These are phyloP conservation scores for Sebastiscus albofasciatus DNA, from an alignment of 2,797 vertebrate genomes.

Conservation along the genomic window DNA sequence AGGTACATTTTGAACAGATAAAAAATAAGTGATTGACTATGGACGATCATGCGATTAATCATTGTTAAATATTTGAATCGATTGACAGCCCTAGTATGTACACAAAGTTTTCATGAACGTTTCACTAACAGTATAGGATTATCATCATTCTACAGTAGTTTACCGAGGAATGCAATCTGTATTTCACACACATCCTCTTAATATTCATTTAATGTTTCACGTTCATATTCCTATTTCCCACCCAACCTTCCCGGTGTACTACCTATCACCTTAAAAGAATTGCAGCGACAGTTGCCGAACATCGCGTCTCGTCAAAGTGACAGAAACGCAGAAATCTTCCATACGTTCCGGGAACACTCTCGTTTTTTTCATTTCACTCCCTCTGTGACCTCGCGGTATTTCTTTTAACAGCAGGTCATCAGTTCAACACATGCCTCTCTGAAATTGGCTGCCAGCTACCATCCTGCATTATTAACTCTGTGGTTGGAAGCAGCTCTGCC, in stretches of 20 bases:
- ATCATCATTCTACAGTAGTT: neutral
- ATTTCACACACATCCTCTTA: neutral
- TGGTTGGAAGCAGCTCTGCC: slow-evolving; percentile 46
- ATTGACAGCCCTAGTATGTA: neutral
- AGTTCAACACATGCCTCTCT: slow-evolving; percentile 63
- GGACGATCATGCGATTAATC: too few species aligned
- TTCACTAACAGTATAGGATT: neutral
- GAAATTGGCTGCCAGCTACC: slow-evolving; percentile 52
- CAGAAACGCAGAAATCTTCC: neutral
- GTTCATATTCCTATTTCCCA: neutral
- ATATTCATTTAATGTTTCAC: neutral
- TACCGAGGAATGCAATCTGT: neutral
- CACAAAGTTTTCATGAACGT: neutral
- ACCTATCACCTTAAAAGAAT: neutral
- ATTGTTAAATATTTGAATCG: too few species aligned
- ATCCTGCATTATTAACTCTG: slow-evolving; percentile 52
- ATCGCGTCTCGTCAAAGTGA: neutral
- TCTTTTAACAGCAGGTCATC: slow-evolving; percentile 52
- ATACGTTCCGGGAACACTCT: neutral
- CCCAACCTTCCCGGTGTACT: neutral
- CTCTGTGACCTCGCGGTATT: slow-evolving; percentile 25
- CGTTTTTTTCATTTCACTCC: slow-evolving; percentile 22
- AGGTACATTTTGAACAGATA: too few species aligned
- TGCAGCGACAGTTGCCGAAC: neutral
- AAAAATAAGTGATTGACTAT: too few species aligned